Conservation (phyloP, 2,797 vertebrate genomes). For the Phrynocephalus forsythii region DNA sequence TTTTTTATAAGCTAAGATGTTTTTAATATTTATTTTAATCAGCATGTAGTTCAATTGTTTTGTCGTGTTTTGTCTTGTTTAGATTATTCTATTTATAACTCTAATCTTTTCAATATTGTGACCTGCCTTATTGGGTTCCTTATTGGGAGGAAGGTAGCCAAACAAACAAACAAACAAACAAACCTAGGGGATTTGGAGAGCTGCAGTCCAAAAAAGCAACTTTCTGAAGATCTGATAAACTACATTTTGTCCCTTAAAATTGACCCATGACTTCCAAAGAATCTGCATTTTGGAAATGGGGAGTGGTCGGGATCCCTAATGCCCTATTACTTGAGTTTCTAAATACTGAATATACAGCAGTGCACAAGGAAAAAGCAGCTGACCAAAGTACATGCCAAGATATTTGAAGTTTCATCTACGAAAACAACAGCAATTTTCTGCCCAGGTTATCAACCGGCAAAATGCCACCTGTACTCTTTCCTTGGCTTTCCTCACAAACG, state of each 20-base stretch:
- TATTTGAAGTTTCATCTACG: neutral
- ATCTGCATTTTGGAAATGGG: constrained; percentile 34
- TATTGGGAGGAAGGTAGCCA: too few species aligned
- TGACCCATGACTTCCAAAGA: constrained; percentile 18
- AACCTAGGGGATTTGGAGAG: too few species aligned
- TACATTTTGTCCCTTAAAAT: constrained; percentile 22
- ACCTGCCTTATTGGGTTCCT: too few species aligned
- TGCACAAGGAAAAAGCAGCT: neutral
- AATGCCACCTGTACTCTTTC: neutral
- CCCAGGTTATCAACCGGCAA: neutral
- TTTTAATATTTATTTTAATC: too few species aligned
- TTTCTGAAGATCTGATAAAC: neutral
- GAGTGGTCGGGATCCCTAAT: neutral
- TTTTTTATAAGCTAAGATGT: too few species aligned
- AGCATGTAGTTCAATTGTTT: too few species aligned
- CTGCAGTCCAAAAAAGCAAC: neutral
- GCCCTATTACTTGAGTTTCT: constrained; percentile 2
- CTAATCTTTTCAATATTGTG: too few species aligned
- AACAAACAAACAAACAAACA: too few species aligned
- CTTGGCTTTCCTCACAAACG: constrained; percentile 19
- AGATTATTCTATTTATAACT: too few species aligned
- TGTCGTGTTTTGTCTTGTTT: too few species aligned
- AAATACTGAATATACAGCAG: neutral
- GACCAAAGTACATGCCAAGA: neutral
- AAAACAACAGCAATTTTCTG: neutral